Evolutionary conservation across 2,888 invertebrate species (phyloP), one percentile per base, ranked within the genome.

Genomic region (Pyrocoelia pectoralis): DNA sequence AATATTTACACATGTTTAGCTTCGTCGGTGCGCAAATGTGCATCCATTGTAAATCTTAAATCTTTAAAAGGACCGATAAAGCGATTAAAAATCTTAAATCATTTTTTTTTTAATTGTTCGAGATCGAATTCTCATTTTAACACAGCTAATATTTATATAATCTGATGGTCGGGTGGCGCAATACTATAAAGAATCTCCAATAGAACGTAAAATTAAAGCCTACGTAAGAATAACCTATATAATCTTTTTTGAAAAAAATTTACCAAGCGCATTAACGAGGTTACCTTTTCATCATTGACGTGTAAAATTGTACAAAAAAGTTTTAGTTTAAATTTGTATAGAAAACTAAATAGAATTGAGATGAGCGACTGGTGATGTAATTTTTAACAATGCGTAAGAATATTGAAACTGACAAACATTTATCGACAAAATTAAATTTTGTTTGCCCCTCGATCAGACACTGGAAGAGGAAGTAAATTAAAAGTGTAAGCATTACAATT

Each of bases 151-250:
- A 46, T 40, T 51, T 51, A 52, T 60, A 56, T 51, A 60, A 60
- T 51, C 40, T 38, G 18, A 51, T 46, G 51, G 40, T 46, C 58
- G 33, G 58, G 61, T 57, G 48, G 61, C 59, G 66, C 55, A 66
- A 54, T 56, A 55, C 46, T 14, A 65, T 55, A 67, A 63, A 65
- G 65, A 67, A 66, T 60, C 65, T 70, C 70, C 71, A 72, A 72
- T 72, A 69, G 71, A 67, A 68, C 70, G 71, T 68, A 67, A 72
- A 72, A 72, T 72, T 72, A 68, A 70, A 70, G 69, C 68, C 60
- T 58, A 68, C 61, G 69, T 33, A 33, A 70, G 67, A 69, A 68
- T 68, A 71, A 68, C 68, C 68, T 63, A 61, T 56, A 60, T 71
- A 71, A 70, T 68, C 68, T 66, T 65, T 66, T 70, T 67, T 62